Percentiles rank a stretch among this genome's conserved stretches.
Conservation (phyloP, 2,797 vertebrate genomes). For the Chrysocyon brachyurus region DNA sequence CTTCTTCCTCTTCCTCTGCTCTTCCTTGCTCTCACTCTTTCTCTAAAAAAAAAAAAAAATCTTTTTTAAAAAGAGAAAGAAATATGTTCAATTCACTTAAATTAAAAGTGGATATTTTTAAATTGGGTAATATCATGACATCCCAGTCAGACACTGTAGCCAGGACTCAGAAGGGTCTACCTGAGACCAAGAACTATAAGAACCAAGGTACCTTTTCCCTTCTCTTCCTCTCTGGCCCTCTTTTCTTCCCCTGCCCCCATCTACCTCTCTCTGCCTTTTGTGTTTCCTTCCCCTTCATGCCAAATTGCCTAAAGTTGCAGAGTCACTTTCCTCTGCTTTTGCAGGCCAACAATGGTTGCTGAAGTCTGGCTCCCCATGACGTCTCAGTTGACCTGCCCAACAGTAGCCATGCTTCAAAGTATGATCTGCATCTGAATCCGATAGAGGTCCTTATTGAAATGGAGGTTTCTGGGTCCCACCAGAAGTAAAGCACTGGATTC, state of each 20-base stretch:
- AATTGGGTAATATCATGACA: background rate
- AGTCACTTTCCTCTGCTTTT: background rate
- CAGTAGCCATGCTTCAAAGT: background rate
- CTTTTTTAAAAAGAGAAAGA: background rate
- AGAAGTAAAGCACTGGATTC: background rate
- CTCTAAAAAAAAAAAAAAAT: too few species aligned
- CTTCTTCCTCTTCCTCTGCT: too few species aligned
- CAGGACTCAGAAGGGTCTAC: background rate
- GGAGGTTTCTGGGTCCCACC: background rate
- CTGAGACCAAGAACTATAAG: background rate
- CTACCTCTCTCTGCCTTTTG: background rate
- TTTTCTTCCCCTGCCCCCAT: background rate
- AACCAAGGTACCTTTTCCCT: background rate
- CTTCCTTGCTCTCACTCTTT: too few species aligned
- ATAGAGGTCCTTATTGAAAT: background rate
- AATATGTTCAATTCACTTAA: background rate
- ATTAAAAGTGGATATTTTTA: background rate
- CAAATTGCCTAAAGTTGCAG: background rate
- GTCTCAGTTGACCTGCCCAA: background rate
- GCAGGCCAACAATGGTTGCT: background rate
- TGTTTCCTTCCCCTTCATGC: background rate
- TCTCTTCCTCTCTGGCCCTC: background rate
- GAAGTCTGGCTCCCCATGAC: background rate
- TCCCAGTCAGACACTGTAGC: background rate
- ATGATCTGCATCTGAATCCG: background rate